Conservation (phyloP, 2,888 invertebrate genomes). For the Hyposoter didymator region DNA sequence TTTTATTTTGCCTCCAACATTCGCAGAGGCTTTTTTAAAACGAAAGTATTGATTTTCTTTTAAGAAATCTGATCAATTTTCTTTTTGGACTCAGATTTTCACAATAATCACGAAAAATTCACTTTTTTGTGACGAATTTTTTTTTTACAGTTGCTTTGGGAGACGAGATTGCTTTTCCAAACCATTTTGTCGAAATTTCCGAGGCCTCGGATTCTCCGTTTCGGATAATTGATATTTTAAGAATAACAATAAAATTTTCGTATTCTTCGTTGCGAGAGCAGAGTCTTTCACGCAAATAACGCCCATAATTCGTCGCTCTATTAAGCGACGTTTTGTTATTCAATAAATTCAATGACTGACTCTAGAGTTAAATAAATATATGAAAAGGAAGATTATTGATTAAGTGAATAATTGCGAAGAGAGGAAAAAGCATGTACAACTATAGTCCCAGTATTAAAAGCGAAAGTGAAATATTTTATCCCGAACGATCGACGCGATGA, state of each 20-base stretch:
- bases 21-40: neutral
- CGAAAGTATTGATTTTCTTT: neutral
- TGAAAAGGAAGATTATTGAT: conserved; percentile 15
- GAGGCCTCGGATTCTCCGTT: conserved; percentile 78
- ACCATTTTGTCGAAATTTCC: conserved; percentile 75
- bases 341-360: conserved; percentile 81
- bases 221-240: conserved; percentile 73
- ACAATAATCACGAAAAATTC: neutral
- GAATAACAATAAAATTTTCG: conserved; percentile 72
- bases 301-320: conserved; percentile 19
- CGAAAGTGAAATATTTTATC: neutral
- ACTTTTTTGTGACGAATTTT: conserved; percentile 10
- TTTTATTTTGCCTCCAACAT: neutral
- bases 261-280: conserved; percentile 60
- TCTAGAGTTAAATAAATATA: conserved; percentile 75
- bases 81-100: neutral
- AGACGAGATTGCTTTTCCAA: conserved; percentile 54
- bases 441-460: neutral
- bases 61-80: neutral
- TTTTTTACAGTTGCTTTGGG: conserved; percentile 51
- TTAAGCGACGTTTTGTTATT: conserved; percentile 73
- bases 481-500: neutral
- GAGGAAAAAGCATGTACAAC: conserved; percentile 67
- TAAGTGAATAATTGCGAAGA: conserved; percentile 18
- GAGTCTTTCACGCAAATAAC: conserved; percentile 67